phyloP scores from a whole-genome alignment of 64 coral and sea anemone genomes.

The Porites lutea region DNA sequence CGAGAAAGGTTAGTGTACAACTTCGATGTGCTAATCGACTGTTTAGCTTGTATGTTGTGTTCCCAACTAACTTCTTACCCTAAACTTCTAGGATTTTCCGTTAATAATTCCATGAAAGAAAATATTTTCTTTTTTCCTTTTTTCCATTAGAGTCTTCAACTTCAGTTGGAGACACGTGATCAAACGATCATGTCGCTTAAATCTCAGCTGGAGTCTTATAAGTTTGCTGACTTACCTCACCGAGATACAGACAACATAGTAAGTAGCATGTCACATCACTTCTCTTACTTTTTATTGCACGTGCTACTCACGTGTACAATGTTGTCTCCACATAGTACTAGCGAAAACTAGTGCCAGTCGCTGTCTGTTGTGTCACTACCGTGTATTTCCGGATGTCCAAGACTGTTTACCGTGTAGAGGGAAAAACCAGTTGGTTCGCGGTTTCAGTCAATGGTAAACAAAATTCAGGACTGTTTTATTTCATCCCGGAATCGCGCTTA shows the following conservation, averaged over 20 bases:
- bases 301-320: background rate
- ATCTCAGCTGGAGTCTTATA: constrained; percentile 76
- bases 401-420: too few species aligned
- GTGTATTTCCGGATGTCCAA: too few species aligned
- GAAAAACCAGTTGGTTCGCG: too few species aligned
- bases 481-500: too few species aligned
- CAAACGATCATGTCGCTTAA: constrained; percentile 89
- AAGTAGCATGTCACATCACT: constrained; percentile 25
- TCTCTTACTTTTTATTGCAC: background rate
- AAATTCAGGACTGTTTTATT: too few species aligned
- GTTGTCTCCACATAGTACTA: too few species aligned
- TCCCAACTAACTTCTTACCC: background rate
- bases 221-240: constrained; percentile 58
- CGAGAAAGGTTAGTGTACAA: constrained; percentile 70
- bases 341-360: too few species aligned
- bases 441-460: too few species aligned
- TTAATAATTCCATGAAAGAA: background rate
- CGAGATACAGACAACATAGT: constrained; percentile 85
- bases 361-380: too few species aligned
- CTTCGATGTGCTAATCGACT: too few species aligned
- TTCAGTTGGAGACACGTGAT: constrained; percentile 92
- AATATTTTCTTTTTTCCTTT: background rate
- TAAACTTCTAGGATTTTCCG: background rate
- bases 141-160: constrained; percentile 73
- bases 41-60: background rate